Percentiles rank a stretch among this genome's conserved stretches.
phyloP scores from a whole-genome alignment of 1,140 invertebrate genomes.

The Oncopodura yosiiana region DNA sequence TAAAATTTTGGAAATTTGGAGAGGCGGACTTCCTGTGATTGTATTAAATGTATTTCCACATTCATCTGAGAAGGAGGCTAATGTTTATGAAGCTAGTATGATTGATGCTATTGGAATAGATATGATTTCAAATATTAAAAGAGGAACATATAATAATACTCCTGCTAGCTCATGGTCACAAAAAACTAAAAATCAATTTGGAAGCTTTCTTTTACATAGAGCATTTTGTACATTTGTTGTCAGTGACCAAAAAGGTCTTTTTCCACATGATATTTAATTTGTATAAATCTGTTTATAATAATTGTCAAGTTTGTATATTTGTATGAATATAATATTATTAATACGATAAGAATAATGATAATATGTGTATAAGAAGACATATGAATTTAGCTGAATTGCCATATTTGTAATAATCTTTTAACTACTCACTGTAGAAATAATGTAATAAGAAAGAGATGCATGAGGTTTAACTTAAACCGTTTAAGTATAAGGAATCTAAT shows the following conservation, averaged over 20 bases:
- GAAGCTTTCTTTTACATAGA: constrained; percentile 22
- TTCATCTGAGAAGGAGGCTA: constrained; percentile 28
- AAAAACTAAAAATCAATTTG: constrained; percentile 32
- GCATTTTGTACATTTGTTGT: constrained; percentile 28
- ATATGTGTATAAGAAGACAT: too few species aligned
- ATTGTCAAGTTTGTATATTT: too few species aligned
- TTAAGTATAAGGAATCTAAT: too few species aligned
- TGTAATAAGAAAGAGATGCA: too few species aligned
- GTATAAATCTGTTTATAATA: too few species aligned
- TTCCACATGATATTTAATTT: constrained; percentile 25
- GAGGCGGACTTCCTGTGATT: constrained; percentile 19
- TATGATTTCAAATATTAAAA: constrained; percentile 28
- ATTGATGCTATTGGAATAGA: constrained; percentile 32
- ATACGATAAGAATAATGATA: too few species aligned
- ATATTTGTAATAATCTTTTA: too few species aligned
- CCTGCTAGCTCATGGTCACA: constrained; percentile 15
- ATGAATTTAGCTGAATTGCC: too few species aligned
- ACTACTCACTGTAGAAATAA: too few species aligned
- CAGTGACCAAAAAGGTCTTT: constrained; percentile 20
- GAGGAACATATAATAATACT: constrained; percentile 24
- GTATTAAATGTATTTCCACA: constrained; percentile 27
- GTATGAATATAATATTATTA: too few species aligned
- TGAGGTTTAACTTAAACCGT: too few species aligned
- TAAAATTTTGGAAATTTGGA: constrained; percentile 32
- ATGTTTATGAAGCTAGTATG: constrained; percentile 33